Evolutionary conservation across 2,888 invertebrate species (phyloP).

Genomic region (Nomada flava): DNA sequence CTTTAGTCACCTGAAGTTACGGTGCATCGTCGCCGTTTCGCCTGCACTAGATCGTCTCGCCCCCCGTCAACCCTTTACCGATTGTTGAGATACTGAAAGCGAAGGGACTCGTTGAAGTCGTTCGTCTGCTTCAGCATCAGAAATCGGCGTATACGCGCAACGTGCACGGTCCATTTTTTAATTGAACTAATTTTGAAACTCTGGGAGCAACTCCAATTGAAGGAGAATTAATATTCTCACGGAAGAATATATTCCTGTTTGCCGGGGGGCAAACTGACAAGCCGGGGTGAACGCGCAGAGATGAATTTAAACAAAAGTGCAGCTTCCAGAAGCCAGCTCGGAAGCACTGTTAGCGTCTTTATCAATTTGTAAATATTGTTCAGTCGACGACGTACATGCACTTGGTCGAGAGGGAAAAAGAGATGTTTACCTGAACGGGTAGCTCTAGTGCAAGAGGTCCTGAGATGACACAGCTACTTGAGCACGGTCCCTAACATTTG

Average conservation of each 20-base stretch:
- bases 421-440: slow-evolving; percentile 26
- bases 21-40: slow-evolving; percentile 50
- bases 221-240: no score
- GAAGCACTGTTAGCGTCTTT: slow-evolving; percentile 6
- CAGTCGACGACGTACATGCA: slow-evolving; percentile 26
- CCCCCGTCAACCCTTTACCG: slow-evolving; percentile 62
- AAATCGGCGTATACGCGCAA: no score
- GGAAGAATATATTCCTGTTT: no score
- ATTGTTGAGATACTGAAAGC: slow-evolving; percentile 30
- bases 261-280: neutral
- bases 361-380: slow-evolving; percentile 46
- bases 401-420: slow-evolving; percentile 18
- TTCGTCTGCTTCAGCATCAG: no score
- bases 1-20: slow-evolving; percentile 75
- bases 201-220: no score
- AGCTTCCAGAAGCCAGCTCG: neutral
- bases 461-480: slow-evolving; percentile 24
- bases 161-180: no score
- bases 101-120: no score
- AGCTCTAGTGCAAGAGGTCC: slow-evolving; percentile 24
- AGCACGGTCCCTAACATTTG: slow-evolving; percentile 40
- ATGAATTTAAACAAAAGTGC: neutral
- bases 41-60: slow-evolving; percentile 49
- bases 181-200: no score
- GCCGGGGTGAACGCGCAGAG: no score